These are phyloP conservation scores for Spizaetus ornatus DNA, from an alignment of 2,113 vertebrate genomes.

Conservation along the genomic window DNA sequence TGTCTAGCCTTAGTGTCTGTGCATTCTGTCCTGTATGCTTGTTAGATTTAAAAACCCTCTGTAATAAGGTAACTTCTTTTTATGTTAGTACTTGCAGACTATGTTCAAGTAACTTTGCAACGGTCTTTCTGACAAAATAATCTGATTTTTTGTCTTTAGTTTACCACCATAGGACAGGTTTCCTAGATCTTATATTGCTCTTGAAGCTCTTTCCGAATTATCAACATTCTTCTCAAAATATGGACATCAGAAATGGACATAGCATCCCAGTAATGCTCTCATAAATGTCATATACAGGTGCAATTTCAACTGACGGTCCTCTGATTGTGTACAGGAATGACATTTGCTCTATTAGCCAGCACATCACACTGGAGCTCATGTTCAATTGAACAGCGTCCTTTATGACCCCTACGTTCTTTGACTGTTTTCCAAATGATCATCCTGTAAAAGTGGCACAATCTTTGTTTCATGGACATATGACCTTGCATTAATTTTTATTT, in stretches of 20 bases:
- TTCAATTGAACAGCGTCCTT: not conserved
- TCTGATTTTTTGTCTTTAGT: not conserved
- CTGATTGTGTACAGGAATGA: not conserved
- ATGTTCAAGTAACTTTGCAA: not conserved
- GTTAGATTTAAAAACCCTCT: not conserved
- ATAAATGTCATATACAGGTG: not conserved
- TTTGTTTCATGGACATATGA: not conserved
- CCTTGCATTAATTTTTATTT: not conserved
- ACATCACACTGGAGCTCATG: not conserved
- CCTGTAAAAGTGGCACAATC: not conserved
- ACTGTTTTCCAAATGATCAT: not conserved
- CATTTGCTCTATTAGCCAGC: not conserved
- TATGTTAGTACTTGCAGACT: not conserved
- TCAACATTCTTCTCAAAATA: not conserved
- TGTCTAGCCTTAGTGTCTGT: not conserved
- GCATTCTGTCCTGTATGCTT: not conserved
- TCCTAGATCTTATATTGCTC: not conserved
- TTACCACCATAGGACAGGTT: not conserved
- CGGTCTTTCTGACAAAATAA: not conserved
- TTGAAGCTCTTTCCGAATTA: not conserved
- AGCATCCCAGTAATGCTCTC: not conserved
- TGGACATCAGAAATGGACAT: not conserved
- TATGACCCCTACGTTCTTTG: not conserved
- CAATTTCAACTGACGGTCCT: not conserved
- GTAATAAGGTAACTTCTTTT: not conserved